phyloP scores from a whole-genome alignment of 2,797 vertebrate species.

The Chaetophractus vellerosus region DNA sequence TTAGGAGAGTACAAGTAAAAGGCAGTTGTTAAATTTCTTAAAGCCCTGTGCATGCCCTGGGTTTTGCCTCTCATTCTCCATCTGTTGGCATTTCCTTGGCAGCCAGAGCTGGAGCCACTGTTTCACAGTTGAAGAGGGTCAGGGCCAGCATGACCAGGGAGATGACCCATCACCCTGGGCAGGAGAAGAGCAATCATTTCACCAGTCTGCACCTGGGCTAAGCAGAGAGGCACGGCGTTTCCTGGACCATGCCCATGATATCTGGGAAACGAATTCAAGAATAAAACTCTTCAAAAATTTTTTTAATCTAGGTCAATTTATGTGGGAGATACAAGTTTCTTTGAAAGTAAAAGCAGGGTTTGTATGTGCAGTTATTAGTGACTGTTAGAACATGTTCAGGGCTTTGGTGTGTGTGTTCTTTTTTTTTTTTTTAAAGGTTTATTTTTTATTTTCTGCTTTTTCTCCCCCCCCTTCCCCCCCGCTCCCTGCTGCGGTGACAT shows the following conservation, averaged over 20 bases:
- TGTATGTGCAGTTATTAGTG: background rate
- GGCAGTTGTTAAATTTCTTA: background rate
- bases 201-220: background rate
- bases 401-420: conserved; percentile 41
- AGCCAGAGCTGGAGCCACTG: background rate
- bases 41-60: background rate
- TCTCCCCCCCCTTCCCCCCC: too few relatives aligned
- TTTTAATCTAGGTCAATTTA: conserved; percentile 60
- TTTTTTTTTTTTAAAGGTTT: too few relatives aligned
- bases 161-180: background rate
- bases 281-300: background rate
- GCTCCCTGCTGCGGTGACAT: too few relatives aligned
- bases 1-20: conserved; percentile 40
- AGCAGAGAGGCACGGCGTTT: background rate
- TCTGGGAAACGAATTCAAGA: conserved; percentile 55
- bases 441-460: too few relatives aligned
- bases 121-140: background rate
- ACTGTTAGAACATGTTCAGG: conserved; percentile 41
- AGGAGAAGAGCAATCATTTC: background rate
- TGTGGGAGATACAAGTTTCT: conserved; percentile 24
- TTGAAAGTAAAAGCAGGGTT: conserved; percentile 66
- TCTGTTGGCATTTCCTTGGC: background rate
- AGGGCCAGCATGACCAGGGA: background rate
- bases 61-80: background rate
- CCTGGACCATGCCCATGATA: background rate